A percentile compares a stretch with the other conserved stretches of the same genome.
These are phyloP conservation scores for Jacana jacana DNA, from an alignment of 2,113 vertebrate genomes.

Conservation along the genomic window DNA sequence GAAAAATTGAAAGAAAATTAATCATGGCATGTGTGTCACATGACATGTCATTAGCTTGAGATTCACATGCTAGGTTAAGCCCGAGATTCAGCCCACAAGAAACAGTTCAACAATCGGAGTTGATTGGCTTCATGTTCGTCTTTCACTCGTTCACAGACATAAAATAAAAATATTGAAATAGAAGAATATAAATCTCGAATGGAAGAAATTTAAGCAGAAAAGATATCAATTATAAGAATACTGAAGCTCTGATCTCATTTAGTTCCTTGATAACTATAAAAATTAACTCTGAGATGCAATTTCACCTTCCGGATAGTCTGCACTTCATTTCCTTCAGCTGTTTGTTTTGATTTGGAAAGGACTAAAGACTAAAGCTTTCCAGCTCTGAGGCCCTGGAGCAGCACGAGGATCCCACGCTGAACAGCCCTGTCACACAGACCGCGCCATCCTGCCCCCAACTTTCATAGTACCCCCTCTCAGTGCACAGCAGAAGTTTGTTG, in stretches of 20 bases:
- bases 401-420: fast-evolving
- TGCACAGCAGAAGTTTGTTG: not conserved
- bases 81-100: not conserved
- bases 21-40: not conserved
- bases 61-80: not conserved
- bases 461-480: not conserved
- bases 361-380: no score
- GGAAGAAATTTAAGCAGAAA: not conserved
- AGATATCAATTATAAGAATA: not conserved
- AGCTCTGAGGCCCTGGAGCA: not conserved
- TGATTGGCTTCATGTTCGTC: not conserved
- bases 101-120: not conserved
- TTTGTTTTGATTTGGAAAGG: not conserved
- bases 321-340: not conserved
- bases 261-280: not conserved
- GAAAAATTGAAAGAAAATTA: constrained; percentile 15
- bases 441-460: fast-evolving
- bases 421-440: no score
- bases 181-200: not conserved
- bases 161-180: not conserved
- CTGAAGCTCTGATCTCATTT: not conserved
- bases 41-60: not conserved
- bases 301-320: not conserved
- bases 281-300: not conserved
- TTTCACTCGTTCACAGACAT: not conserved